Evolutionary conservation across 2,888 invertebrate genomes (phyloP), one percentile per base, ranked within the genome.

Genomic region (Emesis castigata): DNA sequence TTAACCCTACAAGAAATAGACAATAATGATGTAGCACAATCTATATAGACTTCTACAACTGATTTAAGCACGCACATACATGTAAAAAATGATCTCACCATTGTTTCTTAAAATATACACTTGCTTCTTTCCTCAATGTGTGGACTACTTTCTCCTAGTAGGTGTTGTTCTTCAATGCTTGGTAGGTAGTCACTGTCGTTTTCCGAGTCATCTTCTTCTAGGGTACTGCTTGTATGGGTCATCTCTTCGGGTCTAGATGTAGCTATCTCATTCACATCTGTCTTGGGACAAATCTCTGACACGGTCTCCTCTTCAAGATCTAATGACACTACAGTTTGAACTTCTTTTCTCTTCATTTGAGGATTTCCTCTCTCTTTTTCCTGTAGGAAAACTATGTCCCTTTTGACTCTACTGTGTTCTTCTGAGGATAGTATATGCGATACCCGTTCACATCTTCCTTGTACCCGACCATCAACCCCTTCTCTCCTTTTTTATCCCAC

Each of bases 301-400:
- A 16, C 53, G 16, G 53, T 53, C 53, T 53, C 53, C 53, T 53
- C 53, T 53, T 53, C 53, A 18, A 53, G 53, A 53, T 53, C n/a
- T 53, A 53, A 53, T 53, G 16, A 53, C 18, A 53, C 53, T 53
- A 16, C 34, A 26, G 31, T 26, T 68, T 68, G 22, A 22, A 22
- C 44, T 22, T 68, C 68, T n/a, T 20, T 26, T 68, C 20, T 34
- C 18, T 44, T 68, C 48, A 48, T 48, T 48, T 48, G 48, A 48
- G 48, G 48, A 48, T 48, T 48, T 48, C 16, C 48, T 48, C 16
- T 48, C 48, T 48, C 14, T 48, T 48, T 48, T 44, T 68, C 18
- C 20, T 68, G 16, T 44, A 68, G 11, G 26, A 68, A 81, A 11
- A 73, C 69, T n/a, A 79, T n/a, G 68, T 81, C 79, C 69, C 81